A percentile compares a stretch with the other conserved stretches of the same genome.
Evolutionary conservation across 2,888 invertebrate species (phyloP).

Genomic region (Rhagonycha lutea): DNA sequence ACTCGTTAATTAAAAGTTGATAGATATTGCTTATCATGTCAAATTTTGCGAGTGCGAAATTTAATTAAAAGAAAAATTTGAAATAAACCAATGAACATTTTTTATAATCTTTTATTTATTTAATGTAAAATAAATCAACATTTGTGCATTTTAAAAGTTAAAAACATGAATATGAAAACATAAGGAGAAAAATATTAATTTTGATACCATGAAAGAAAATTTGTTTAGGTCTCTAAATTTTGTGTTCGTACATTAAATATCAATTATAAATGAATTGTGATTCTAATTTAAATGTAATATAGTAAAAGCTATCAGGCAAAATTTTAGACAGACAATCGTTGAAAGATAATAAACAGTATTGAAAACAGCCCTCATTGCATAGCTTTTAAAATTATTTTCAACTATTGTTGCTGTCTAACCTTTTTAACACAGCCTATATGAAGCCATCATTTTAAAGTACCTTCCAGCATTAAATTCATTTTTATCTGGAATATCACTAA

Average conservation of each 20-base stretch:
- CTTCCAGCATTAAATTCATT: slow-evolving; percentile 1
- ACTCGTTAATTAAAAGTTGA: no score
- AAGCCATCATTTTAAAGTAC: slow-evolving; percentile 1
- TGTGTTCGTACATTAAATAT: not conserved
- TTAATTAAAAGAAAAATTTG: no score
- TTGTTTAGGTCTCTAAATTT: not conserved
- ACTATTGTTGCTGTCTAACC: not conserved
- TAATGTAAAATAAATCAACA: not conserved
- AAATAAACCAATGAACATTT: not conserved
- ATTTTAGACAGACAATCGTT: not conserved
- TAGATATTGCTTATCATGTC: no score
- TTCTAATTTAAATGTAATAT: not conserved
- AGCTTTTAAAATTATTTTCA: not conserved
- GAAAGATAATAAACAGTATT: not conserved
- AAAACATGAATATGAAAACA: not conserved
- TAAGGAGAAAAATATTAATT: not conserved
- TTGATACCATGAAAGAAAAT: not conserved
- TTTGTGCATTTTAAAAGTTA: not conserved
- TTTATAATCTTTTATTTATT: not conserved
- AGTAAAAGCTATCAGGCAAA: slow-evolving; percentile 4
- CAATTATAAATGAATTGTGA: not conserved
- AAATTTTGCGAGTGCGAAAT: no score
- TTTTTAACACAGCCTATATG: slow-evolving; percentile 3
- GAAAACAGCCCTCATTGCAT: not conserved
- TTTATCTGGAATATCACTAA: slow-evolving; percentile 6